Conservation (phyloP, 2,888 invertebrate genomes). For the Hyles lineata region DNA sequence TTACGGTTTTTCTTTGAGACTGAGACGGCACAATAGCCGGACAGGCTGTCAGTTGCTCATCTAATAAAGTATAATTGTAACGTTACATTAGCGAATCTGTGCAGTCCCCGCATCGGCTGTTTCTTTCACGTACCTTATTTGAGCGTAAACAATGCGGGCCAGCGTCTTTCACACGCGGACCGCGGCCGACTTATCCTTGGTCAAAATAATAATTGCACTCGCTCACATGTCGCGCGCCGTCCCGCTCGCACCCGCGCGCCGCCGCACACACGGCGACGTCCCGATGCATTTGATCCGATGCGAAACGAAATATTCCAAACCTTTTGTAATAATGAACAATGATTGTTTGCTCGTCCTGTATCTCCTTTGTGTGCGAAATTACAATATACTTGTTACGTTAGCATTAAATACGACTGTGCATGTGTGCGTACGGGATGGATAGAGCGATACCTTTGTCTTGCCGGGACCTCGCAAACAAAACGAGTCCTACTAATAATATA, state of each 20-base stretch:
- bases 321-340: constrained; percentile 85
- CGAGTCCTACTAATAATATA: constrained; percentile 82
- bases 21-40: constrained; percentile 50
- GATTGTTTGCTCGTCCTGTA: constrained; percentile 84
- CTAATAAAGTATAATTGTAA: constrained; percentile 72
- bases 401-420: constrained; percentile 68
- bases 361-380: constrained; percentile 84
- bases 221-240: constrained; percentile 65
- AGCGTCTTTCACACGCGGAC: constrained; percentile 83
- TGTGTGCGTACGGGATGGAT: constrained; percentile 82
- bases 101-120: constrained; percentile 64
- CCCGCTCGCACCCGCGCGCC: constrained; percentile 66
- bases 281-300: constrained; percentile 81
- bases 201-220: constrained; percentile 83
- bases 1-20: constrained; percentile 39
- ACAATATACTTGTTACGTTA: constrained; percentile 84
- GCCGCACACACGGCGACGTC: constrained; percentile 68
- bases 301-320: constrained; percentile 83
- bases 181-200: constrained; percentile 79
- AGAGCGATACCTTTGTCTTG: constrained; percentile 84
- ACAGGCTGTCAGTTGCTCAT: constrained; percentile 55
- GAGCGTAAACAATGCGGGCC: constrained; percentile 81
- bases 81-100: constrained; percentile 70
- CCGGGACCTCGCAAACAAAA: constrained; percentile 83
- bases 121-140: constrained; percentile 82